These are phyloP conservation scores for Aldrovandia affinis DNA, from an alignment of 2,797 vertebrate species.

Conservation along the genomic window DNA sequence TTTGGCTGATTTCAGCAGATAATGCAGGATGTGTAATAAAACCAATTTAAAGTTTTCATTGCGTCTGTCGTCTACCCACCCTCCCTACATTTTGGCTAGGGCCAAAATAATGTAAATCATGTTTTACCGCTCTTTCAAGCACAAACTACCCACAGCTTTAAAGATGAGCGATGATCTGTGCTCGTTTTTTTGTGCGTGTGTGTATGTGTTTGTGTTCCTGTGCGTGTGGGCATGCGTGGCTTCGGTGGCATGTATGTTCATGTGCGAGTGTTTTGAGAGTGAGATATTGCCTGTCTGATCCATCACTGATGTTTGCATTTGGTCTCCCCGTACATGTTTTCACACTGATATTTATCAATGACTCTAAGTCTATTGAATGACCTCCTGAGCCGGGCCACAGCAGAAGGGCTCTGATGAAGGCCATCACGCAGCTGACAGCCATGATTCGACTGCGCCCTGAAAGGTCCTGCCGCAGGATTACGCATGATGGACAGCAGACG, in stretches of 20 bases:
- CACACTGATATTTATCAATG: constrained; percentile 14
- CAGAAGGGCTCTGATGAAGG: neutral
- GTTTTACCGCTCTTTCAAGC: neutral
- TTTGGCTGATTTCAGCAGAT: neutral
- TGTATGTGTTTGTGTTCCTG: neutral
- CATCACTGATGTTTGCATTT: neutral
- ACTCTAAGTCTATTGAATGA: neutral
- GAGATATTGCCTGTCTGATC: neutral
- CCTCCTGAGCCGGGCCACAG: constrained; percentile 6
- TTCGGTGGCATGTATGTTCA: neutral
- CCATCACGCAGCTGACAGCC: constrained; percentile 8
- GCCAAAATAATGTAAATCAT: neutral
- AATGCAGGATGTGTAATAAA: neutral
- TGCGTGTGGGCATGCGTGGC: neutral
- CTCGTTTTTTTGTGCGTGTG: neutral
- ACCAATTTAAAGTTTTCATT: neutral
- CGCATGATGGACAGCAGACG: constrained; percentile 15
- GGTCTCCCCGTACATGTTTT: neutral
- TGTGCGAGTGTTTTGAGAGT: neutral
- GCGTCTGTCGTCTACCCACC: neutral
- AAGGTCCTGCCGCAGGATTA: constrained; percentile 18
- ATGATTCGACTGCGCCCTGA: neutral
- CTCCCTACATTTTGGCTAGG: neutral
- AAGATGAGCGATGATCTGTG: neutral
- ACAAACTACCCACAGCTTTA: neutral